A percentile compares a stretch with the other conserved stretches of the same genome.
Evolutionary conservation across 2,113 vertebrate species (phyloP).

Genomic region (Meleagris gallopavo): DNA sequence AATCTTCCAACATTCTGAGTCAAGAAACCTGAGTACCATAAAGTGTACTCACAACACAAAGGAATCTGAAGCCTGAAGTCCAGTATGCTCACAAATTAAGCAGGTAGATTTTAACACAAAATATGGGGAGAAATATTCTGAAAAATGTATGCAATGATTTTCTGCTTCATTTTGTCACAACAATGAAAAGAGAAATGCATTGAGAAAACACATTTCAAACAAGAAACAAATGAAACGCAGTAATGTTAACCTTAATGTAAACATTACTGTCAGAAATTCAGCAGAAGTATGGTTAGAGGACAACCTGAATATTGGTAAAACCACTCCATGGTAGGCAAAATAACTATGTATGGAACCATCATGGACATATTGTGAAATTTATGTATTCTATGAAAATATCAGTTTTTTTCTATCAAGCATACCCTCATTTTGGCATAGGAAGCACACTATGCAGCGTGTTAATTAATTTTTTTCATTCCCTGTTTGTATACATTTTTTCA

Average conservation of each 20-base stretch:
- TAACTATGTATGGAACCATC: neutral
- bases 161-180: neutral
- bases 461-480: constrained; percentile 35
- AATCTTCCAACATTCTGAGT: neutral
- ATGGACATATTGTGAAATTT: neutral
- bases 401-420: neutral
- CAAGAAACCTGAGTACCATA: neutral
- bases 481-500: constrained; percentile 38
- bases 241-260: neutral
- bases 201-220: neutral
- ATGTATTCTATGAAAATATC: neutral
- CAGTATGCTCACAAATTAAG: neutral
- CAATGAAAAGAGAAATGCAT: neutral
- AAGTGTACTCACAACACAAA: accelerated
- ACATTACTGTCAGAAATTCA: neutral
- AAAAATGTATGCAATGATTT: neutral
- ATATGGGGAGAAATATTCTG: neutral
- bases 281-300: neutral
- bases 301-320: neutral
- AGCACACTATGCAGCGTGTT: neutral
- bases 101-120: neutral
- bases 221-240: neutral
- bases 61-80: neutral
- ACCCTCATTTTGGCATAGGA: neutral
- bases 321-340: neutral